phyloP scores from a whole-genome alignment of 2,888 invertebrate species.

The Parasteatoda lunata region DNA sequence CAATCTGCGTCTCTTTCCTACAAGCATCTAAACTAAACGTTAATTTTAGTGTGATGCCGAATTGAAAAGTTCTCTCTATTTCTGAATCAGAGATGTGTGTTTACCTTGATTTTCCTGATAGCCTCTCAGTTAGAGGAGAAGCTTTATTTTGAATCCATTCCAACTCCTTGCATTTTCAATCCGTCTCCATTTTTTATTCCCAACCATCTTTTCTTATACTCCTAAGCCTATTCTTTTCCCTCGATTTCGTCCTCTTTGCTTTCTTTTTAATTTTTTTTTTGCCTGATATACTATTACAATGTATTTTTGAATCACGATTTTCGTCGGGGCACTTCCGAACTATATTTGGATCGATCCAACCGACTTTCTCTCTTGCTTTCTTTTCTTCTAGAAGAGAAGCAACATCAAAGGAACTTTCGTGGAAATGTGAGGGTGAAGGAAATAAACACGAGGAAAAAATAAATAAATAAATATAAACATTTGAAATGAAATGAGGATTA shows the following conservation, averaged over 20 bases:
- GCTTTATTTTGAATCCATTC: slow-evolving; percentile 46
- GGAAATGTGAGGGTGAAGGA: slow-evolving; percentile 32
- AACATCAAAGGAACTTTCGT: slow-evolving; percentile 19
- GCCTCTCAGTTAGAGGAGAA: background rate
- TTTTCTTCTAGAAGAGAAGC: slow-evolving; percentile 27
- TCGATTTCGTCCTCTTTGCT: slow-evolving; percentile 10
- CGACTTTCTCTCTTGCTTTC: slow-evolving; percentile 9
- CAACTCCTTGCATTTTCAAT: slow-evolving; percentile 58
- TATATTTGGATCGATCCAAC: slow-evolving; percentile 65
- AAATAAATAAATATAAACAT: background rate
- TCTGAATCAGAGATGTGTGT: too few relatives aligned
- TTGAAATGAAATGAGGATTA: background rate
- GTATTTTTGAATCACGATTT: slow-evolving; percentile 65
- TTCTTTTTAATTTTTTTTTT: slow-evolving; percentile 11
- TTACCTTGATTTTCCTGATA: slow-evolving; percentile 3
- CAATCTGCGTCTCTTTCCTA: too few relatives aligned
- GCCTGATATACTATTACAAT: slow-evolving; percentile 65
- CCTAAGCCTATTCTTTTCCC: slow-evolving; percentile 39
- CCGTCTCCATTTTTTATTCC: slow-evolving; percentile 53
- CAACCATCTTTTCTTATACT: slow-evolving; percentile 38
- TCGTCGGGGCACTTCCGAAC: slow-evolving; percentile 41
- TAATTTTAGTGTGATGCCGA: too few relatives aligned
- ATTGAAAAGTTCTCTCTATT: too few relatives aligned
- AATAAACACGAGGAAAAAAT: slow-evolving; percentile 49
- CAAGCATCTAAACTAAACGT: too few relatives aligned